These are phyloP conservation scores for Chromoteleia sp. DNA, from an alignment of 2,888 invertebrate genomes.

Conservation along the genomic window DNA sequence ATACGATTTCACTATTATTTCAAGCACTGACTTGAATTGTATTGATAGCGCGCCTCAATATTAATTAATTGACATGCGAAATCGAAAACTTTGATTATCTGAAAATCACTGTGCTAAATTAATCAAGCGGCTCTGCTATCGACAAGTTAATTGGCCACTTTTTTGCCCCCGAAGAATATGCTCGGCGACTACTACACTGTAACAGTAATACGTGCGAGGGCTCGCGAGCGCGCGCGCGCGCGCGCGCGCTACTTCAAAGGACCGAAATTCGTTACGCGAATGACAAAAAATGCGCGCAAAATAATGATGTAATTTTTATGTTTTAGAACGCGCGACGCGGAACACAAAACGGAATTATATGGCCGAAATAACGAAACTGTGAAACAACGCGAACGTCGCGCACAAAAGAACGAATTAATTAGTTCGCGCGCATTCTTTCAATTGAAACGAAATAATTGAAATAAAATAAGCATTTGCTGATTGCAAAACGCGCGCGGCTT, in stretches of 20 bases:
- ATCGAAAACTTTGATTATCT: constrained; percentile 42
- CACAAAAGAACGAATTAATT: background rate
- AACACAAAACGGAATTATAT: background rate
- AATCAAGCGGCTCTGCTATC: constrained; percentile 44
- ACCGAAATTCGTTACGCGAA: constrained; percentile 11
- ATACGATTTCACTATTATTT: constrained; percentile 2
- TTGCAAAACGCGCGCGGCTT: background rate
- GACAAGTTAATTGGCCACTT: constrained; percentile 48
- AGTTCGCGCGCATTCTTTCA: too few relatives aligned
- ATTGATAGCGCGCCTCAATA: constrained; percentile 21
- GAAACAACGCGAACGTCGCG: background rate
- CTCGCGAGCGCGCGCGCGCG: background rate
- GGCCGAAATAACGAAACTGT: background rate
- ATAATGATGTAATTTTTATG: too few relatives aligned
- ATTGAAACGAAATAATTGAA: background rate
- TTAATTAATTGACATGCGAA: constrained; percentile 45
- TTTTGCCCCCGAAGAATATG: constrained; percentile 27
- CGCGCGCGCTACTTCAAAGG: constrained; percentile 8
- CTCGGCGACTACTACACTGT: constrained; percentile 12
- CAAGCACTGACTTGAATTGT: constrained; percentile 7
- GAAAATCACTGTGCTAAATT: constrained; percentile 32
- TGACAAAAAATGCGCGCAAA: background rate
- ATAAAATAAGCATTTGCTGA: background rate
- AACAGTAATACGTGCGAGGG: background rate
- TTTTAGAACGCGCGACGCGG: too few relatives aligned